Evolutionary conservation across 2,113 vertebrate genomes (phyloP), one percentile per base, ranked within the genome.

Genomic region (Lipotes vexillifer): DNA sequence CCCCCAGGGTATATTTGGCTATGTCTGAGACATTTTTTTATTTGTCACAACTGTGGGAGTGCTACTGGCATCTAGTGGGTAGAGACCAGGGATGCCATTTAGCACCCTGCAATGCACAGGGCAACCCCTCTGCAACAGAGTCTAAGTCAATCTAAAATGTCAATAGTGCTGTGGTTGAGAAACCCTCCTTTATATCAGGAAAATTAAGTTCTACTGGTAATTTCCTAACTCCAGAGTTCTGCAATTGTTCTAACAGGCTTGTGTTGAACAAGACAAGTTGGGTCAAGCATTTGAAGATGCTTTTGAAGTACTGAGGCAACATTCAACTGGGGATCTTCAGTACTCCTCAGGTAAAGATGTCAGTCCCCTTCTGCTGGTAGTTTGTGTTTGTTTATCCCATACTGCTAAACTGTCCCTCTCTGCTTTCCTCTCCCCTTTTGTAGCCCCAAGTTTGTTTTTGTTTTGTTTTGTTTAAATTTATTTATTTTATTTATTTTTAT

Each of bases 201-300:
- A 92, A 20, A n/a, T 87, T 20, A 82, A 36, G 23, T 71, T 15
- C 95, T 11, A 31, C 68, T 82, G 25, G 57, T 75, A 27, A 61
- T 61, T 97, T 89, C 57, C 74, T 83, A 97, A 88, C 63, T 87
- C 27, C 25, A 31, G 6, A 80, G 82, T 86, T 93, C 49, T 46
- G 38, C 21, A 94, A 8, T 49, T 96, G 65, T 97, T 88, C 94
- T 98, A 97, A 68, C 96, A 99, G 99, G 98, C 86, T 89, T 99
- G 98, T 97, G 59, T 98, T 93, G 99, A 99, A 74, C 99, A 98
- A 83, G 99, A 99, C 38, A 98, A 99, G 68, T 95, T 99, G 93
- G 99, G 99, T 93, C 99, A 99, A 93, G 99, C 99, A 68, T 99
- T 99, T 29, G 99, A 99, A 98, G 99, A 99, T 97, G 99, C 99